phyloP scores from a whole-genome alignment of 2,888 invertebrate species.

The Diogma glabrata region DNA sequence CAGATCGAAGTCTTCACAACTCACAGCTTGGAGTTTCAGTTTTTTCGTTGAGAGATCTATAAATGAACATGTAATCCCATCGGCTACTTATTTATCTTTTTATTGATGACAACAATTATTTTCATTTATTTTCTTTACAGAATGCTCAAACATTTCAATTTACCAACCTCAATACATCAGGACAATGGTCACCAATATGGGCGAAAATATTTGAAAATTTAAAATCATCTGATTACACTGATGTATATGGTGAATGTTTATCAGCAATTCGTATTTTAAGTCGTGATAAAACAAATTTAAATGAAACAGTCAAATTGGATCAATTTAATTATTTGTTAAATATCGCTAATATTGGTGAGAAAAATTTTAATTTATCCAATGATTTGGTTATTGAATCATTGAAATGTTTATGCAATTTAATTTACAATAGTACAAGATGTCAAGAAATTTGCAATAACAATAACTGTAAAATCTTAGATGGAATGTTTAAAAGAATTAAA shows the following conservation, averaged over 20 bases:
- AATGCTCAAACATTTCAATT: slow-evolving; percentile 32
- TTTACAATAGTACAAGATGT: slow-evolving; percentile 60
- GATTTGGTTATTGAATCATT: slow-evolving; percentile 61
- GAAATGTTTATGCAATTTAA: slow-evolving; percentile 81
- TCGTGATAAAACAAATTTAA: slow-evolving; percentile 64
- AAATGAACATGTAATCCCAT: too few relatives aligned
- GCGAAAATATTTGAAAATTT: slow-evolving; percentile 30
- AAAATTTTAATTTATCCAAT: slow-evolving; percentile 37
- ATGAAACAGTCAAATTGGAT: slow-evolving; percentile 50
- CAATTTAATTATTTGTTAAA: slow-evolving; percentile 56
- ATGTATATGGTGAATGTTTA: slow-evolving; percentile 27
- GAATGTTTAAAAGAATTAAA: slow-evolving; percentile 58
- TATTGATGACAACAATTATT: too few relatives aligned
- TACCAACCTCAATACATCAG: slow-evolving; percentile 29
- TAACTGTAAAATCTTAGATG: slow-evolving; percentile 45
- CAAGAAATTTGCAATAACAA: slow-evolving; percentile 47
- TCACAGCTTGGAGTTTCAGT: too few relatives aligned
- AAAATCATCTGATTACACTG: slow-evolving; percentile 23
- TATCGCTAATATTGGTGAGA: slow-evolving; percentile 47
- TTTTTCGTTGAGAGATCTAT: too few relatives aligned
- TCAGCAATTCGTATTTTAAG: slow-evolving; percentile 42
- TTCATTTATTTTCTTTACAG: slow-evolving; percentile 24
- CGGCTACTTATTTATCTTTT: too few relatives aligned
- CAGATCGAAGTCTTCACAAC: too few relatives aligned
- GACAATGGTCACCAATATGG: slow-evolving; percentile 34